Base-by-base conservation (phyloP, 2,888 invertebrate genomes). In the Asteroscopus sphinx region DNA sequence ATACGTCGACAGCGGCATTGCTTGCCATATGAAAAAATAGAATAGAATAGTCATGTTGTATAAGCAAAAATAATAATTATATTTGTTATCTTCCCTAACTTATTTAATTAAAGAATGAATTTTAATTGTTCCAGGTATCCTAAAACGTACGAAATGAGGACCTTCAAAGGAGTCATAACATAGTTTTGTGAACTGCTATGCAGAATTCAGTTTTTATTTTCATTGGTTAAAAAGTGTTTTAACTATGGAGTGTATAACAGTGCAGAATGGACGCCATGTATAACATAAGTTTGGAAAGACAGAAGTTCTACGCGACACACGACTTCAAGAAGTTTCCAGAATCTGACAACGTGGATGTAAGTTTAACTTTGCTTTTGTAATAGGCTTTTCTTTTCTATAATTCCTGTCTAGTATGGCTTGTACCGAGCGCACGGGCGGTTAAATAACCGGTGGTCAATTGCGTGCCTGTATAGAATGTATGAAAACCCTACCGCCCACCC, bases 281-380 rank as follows among this genome's bases (percentile, higher is more conserved):
- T 73, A 90, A 91, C 57, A 83, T 87, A 17, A 87, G 83, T 25
- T 74, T 88, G 58, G 85, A 87, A 60, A 78, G 88, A 16, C 80
- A 88, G 48, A 88, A 86, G 68, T 90, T 91, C 69, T 88, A 89
- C 65, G 86, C 82, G 1, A 76, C 76, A 3, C 83, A 87, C 75
- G 78, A 85, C 32, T 88, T 90, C 68, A 86, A 83, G 63, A 83
- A 86, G 25, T 67, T 79, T 1, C 63, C 75, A 2, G 75, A 80
- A 25, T 62, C 83, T 66, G 77, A 85, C 44, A 86, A 85, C 71
- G 81, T 88, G 37, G 90, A 92, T 86, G 91, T 92, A 76, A 85
- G 77, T 61, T 53, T 49, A 6, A 25, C 2, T 21, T 21, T 21
- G 6, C 4, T 21, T 1, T 30, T 28, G 9, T 28, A 28, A 9